Percentiles rank a stretch among this genome's conserved stretches.
Conservation (phyloP, 1,140 invertebrate species). For the Microplitis demolitor region DNA sequence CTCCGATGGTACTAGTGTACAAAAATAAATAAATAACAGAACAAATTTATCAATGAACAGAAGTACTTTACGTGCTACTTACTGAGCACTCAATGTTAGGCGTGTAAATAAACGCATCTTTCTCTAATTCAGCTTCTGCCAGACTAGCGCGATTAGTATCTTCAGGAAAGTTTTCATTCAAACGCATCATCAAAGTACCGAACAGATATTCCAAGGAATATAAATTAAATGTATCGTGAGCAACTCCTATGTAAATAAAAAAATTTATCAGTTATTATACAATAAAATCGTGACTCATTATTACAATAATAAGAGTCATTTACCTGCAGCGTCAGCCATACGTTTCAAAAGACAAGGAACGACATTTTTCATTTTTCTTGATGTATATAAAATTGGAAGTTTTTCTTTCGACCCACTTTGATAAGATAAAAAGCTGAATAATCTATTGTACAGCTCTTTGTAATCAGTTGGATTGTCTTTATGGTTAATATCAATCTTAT, state of each 20-base stretch:
- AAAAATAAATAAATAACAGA: not conserved
- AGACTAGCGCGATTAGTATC: not conserved
- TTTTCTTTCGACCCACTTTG: slow-evolving; percentile 29
- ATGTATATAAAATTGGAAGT: slow-evolving; percentile 61
- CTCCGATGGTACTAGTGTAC: slow-evolving; percentile 60
- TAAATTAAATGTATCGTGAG: slow-evolving; percentile 10
- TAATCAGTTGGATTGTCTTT: slow-evolving; percentile 39
- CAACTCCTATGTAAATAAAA: slow-evolving; percentile 1
- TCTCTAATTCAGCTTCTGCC: not conserved
- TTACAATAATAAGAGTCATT: slow-evolving; percentile 17
- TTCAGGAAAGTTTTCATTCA: slow-evolving; percentile 2
- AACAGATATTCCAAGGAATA: slow-evolving; percentile 17
- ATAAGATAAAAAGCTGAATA: slow-evolving; percentile 51
- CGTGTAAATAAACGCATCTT: not conserved
- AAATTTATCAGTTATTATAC: not conserved
- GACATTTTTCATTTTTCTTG: slow-evolving; percentile 19
- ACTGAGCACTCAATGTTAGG: slow-evolving; percentile 4
- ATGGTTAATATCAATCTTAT: slow-evolving; percentile 59
- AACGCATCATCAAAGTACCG: not conserved
- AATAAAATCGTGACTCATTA: not conserved
- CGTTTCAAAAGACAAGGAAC: slow-evolving; percentile 50
- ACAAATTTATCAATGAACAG: not conserved
- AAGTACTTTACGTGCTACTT: slow-evolving; percentile 1
- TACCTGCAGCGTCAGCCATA: slow-evolving; percentile 52
- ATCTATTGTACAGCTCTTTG: slow-evolving; percentile 44